Base-by-base conservation (phyloP, 2,113 vertebrate genomes). In the Brachionichthys hirsutus region DNA sequence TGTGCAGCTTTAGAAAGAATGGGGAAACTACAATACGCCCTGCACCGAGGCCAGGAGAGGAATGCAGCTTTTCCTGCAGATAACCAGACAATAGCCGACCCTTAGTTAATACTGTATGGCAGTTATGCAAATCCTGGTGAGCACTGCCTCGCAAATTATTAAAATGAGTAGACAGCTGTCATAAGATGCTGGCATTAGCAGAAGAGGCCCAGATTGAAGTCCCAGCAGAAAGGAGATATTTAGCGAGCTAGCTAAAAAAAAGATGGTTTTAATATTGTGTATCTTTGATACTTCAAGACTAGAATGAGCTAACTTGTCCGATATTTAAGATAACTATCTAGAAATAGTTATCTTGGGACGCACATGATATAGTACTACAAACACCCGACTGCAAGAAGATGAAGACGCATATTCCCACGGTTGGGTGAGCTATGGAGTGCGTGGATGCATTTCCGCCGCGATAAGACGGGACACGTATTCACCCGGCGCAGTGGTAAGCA, bases 11-110 rank as follows among this genome's bases (percentile, higher is more conserved):
- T 47, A 20, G 35, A 36, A 73, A 73, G 53, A 65, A 83, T 63
- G 49, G 66, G 63, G 63, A 83, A 75, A 71, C 43, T 17, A 41
- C 38, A 61, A 16, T 12, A 11, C 15, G 36, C n/a, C 13, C 6
- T 40, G 54, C 42, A 24, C n/a, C 19, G 42, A 51, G 3, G 57
- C 57, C 47, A 35, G 45, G 19, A 50, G 24, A 70, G 71, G 83
- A 87, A 85, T 85, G 58, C 20, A 55, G 75, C 60, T 67, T 66
- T 71, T 70, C 74, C 57, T 9, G 83, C 40, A 54, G 4, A 22
- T 4, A 35, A 30, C 4, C 14, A 6, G 16, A 4, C 9, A 52
- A 35, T 51, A 47, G n/a, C 4, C 30, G 15, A 9, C 24, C 24
- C 24, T 1, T 30, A 30, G 24, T n/a, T 42, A 56, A 18, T 13